These are phyloP conservation scores for Todus mexicanus DNA, from an alignment of 2,797 vertebrate species.

Conservation along the genomic window DNA sequence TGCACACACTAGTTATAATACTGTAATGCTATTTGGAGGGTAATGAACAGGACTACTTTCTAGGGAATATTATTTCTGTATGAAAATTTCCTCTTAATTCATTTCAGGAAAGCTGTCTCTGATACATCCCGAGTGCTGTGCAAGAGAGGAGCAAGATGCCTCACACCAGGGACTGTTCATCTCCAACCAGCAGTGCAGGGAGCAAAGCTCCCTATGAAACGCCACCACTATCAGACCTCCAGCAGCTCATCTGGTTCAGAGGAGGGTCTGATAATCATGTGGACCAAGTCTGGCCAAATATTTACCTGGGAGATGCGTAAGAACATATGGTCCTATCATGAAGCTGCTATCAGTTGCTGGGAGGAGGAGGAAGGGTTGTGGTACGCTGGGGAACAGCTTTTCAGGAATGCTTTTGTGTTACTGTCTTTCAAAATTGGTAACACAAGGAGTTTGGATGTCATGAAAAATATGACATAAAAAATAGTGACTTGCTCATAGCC, in stretches of 20 bases:
- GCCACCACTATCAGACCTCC: conserved; percentile 81
- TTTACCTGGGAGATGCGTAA: conserved; percentile 90
- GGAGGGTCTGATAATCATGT: conserved; percentile 77
- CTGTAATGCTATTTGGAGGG: conserved; percentile 11
- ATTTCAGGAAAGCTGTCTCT: conserved; percentile 36
- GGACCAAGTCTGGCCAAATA: conserved; percentile 90
- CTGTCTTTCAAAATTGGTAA: neutral
- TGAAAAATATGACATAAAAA: neutral
- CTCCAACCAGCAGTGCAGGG: neutral
- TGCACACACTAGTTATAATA: neutral
- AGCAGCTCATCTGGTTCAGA: conserved; percentile 81
- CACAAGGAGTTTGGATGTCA: neutral
- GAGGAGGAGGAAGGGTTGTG: neutral
- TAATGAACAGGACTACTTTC: conserved; percentile 24
- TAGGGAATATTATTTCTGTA: conserved; percentile 22
- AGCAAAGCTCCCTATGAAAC: conserved; percentile 76
- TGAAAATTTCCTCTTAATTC: conserved; percentile 33
- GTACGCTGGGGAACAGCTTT: neutral
- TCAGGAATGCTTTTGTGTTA: neutral
- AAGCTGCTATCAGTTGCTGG: neutral
- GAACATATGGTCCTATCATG: conserved; percentile 2
- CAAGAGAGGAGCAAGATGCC: conserved; percentile 18
- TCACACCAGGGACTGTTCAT: neutral
- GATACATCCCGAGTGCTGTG: neutral
- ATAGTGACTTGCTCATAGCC: neutral